Evolutionary conservation across 2,797 vertebrate genomes (phyloP).

Genomic region (Notolabrus celidotus): DNA sequence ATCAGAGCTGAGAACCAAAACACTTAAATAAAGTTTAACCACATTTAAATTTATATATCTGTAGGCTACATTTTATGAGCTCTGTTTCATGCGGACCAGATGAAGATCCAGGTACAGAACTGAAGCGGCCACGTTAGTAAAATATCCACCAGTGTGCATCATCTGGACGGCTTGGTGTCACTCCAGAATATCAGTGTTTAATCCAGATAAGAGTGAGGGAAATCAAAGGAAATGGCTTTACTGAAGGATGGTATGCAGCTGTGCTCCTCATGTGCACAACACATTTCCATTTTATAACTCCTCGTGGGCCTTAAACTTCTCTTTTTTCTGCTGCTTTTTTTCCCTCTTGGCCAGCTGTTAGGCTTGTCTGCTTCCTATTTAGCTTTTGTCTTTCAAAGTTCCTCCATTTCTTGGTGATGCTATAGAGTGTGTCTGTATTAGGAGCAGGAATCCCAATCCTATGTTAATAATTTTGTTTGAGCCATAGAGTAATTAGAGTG

Average conservation of each 20-base stretch:
- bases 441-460: background rate
- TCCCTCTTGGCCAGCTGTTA: constrained; percentile 34
- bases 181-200: constrained; percentile 56
- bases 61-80: too few relatives aligned
- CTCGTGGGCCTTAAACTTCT: constrained; percentile 53
- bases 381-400: constrained; percentile 48
- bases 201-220: constrained; percentile 57
- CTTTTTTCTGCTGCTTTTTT: constrained; percentile 31
- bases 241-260: constrained; percentile 70
- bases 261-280: constrained; percentile 73
- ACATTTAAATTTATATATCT: background rate
- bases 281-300: constrained; percentile 75
- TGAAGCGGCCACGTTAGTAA: constrained; percentile 34
- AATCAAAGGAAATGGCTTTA: constrained; percentile 74
- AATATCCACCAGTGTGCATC: constrained; percentile 32
- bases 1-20: too few relatives aligned
- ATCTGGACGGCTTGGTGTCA: constrained; percentile 47
- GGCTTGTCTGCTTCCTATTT: constrained; percentile 66
- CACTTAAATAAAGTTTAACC: background rate
- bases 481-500: too few relatives aligned
- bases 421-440: constrained; percentile 17
- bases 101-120: constrained; percentile 8
- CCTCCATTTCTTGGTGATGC: constrained; percentile 30
- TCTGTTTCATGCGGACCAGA: constrained; percentile 3
- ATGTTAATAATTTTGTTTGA: background rate